These are phyloP conservation scores for Oedothorax gibbosus DNA, from an alignment of 1,140 invertebrate species.

Conservation along the genomic window DNA sequence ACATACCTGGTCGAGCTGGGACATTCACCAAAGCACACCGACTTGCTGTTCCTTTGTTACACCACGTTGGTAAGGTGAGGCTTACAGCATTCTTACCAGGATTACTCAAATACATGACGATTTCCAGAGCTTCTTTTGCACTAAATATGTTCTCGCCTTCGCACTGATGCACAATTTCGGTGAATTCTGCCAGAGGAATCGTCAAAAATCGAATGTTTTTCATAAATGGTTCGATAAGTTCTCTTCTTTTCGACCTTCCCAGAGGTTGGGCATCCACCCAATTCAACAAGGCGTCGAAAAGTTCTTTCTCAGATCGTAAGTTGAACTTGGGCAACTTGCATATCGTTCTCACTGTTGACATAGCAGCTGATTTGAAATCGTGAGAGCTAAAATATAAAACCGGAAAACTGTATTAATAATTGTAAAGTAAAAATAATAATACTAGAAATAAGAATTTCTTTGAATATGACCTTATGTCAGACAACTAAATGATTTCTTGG, in stretches of 20 bases:
- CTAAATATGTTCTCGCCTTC: neutral
- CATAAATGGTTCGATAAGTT: conserved; percentile 2
- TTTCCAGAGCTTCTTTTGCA: conserved; percentile 9
- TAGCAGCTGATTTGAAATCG: neutral
- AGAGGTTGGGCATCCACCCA: neutral
- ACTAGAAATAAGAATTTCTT: too few species aligned
- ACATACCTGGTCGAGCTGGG: neutral
- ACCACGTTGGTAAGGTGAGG: conserved; percentile 17
- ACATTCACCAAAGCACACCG: neutral
- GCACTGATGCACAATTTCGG: neutral
- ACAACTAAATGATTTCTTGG: too few species aligned
- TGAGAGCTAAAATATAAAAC: neutral
- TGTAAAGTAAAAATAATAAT: too few species aligned
- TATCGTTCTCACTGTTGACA: neutral
- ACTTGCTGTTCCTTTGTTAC: neutral
- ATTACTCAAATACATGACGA: conserved; percentile 14
- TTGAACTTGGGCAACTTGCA: conserved; percentile 23
- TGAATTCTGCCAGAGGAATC: neutral
- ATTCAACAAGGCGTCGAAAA: neutral
- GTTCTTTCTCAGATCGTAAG: conserved; percentile 13
- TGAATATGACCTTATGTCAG: too few species aligned
- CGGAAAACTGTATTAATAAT: too few species aligned
- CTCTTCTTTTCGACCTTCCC: neutral
- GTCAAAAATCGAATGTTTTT: conserved; percentile 15
- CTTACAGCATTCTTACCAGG: neutral